Evolutionary conservation across 2,797 vertebrate genomes (phyloP).

Genomic region (Myiotriccus ornatus): DNA sequence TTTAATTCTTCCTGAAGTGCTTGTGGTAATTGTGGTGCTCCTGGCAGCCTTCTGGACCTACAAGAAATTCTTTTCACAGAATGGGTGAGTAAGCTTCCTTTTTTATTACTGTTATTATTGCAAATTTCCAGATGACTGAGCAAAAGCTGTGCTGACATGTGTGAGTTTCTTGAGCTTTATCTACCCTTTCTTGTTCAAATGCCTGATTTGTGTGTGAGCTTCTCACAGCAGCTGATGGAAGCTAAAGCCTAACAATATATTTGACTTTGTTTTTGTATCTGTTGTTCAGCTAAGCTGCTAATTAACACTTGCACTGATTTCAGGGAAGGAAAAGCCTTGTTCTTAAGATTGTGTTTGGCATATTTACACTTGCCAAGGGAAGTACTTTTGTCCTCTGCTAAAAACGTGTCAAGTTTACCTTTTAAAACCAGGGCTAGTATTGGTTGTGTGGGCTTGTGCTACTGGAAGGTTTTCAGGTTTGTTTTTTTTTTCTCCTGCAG

Average conservation of each 20-base stretch:
- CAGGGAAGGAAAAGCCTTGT: neutral
- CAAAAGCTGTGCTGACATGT: neutral
- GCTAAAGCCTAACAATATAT: neutral
- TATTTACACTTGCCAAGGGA: neutral
- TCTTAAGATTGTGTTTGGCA: neutral
- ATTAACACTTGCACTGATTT: slow-evolving; percentile 30
- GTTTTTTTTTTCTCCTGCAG: neutral
- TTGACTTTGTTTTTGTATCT: neutral
- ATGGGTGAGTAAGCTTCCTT: slow-evolving; percentile 29
- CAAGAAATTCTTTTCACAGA: slow-evolving; percentile 31
- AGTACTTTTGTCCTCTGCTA: neutral
- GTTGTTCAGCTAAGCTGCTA: slow-evolving; percentile 12
- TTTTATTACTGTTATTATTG: neutral
- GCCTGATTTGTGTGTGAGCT: neutral
- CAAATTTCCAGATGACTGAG: neutral
- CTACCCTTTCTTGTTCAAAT: neutral
- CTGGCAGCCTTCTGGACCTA: slow-evolving; percentile 17
- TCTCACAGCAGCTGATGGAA: neutral
- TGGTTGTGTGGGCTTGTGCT: neutral
- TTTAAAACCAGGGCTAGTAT: neutral
- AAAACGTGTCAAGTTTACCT: neutral
- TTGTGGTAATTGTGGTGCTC: neutral
- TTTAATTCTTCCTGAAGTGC: neutral
- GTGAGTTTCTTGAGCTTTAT: neutral
- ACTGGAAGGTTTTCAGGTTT: neutral